A percentile compares a stretch with the other conserved stretches of the same genome.
phyloP scores from a whole-genome alignment of 2,113 vertebrate species.

The Hippoglossus stenolepis region DNA sequence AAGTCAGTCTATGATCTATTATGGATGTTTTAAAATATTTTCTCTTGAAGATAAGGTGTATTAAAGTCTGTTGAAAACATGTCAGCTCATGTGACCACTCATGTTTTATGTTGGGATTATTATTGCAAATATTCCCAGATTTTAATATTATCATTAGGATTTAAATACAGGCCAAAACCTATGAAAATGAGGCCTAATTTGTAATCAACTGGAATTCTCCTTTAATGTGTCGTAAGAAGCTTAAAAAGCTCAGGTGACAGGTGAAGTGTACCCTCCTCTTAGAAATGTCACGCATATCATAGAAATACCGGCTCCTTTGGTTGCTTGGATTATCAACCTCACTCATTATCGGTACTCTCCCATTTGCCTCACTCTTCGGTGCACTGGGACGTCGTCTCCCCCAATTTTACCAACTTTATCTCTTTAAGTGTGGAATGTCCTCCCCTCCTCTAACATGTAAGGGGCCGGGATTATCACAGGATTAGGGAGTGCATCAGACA shows the following conservation, averaged over 20 bases:
- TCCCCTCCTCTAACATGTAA: conserved; percentile 65
- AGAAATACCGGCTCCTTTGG: conserved; percentile 44
- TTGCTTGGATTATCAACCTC: conserved; percentile 2
- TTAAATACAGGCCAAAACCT: not conserved
- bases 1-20: not conserved
- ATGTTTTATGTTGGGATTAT: too few relatives aligned
- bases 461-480: conserved; percentile 66
- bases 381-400: conserved; percentile 23
- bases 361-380: conserved; percentile 14
- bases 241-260: conserved; percentile 54
- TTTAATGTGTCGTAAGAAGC: conserved; percentile 43
- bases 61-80: not conserved
- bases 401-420: conserved; percentile 1
- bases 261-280: conserved; percentile 22
- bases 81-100: too few relatives aligned
- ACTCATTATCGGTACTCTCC: conserved; percentile 27
- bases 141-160: not conserved
- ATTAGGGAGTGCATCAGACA: conserved; percentile 57
- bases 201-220: not conserved
- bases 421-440: conserved; percentile 26
- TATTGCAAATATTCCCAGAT: not conserved
- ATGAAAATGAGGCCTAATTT: not conserved
- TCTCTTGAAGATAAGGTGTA: not conserved
- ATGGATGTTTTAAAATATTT: not conserved
- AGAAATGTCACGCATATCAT: not conserved